A percentile compares a stretch with the other conserved stretches of the same genome.
Evolutionary conservation across 2,113 vertebrate species (phyloP).

Genomic region (Falco punctatus): DNA sequence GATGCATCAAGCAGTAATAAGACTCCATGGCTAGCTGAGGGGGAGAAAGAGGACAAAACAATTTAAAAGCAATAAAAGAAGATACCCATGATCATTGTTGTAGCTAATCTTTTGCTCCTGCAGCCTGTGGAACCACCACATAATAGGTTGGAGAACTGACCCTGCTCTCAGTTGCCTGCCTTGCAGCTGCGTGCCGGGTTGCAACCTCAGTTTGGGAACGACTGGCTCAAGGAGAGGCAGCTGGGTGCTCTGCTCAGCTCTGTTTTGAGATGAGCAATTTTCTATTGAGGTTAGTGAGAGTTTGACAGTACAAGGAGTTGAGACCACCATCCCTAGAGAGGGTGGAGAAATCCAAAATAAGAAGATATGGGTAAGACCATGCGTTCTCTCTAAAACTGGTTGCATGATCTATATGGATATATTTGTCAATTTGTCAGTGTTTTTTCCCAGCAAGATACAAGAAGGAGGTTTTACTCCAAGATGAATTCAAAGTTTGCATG

Average conservation of each 20-base stretch:
- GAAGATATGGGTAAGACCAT: background rate
- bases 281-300: background rate
- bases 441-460: background rate
- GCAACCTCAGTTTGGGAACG: background rate
- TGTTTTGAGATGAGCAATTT: constrained; percentile 1
- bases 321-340: background rate
- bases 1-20: constrained; percentile 30
- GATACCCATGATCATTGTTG: background rate
- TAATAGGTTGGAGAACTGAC: background rate
- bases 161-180: background rate
- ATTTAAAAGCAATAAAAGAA: constrained; percentile 33
- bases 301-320: background rate
- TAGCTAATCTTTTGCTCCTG: background rate
- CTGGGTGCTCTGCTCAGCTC: constrained; percentile 1
- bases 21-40: background rate
- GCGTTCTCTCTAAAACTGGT: background rate
- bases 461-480: background rate
- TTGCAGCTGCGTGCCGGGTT: background rate
- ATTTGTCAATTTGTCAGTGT: background rate
- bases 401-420: background rate
- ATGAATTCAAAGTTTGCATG: background rate
- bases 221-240: background rate
- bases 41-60: constrained; percentile 20
- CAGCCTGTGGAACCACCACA: background rate
- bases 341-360: background rate